phyloP scores from a whole-genome alignment of 35 echinoderm and acorn worm species.

The Hemicentrotus pulcherrimus region DNA sequence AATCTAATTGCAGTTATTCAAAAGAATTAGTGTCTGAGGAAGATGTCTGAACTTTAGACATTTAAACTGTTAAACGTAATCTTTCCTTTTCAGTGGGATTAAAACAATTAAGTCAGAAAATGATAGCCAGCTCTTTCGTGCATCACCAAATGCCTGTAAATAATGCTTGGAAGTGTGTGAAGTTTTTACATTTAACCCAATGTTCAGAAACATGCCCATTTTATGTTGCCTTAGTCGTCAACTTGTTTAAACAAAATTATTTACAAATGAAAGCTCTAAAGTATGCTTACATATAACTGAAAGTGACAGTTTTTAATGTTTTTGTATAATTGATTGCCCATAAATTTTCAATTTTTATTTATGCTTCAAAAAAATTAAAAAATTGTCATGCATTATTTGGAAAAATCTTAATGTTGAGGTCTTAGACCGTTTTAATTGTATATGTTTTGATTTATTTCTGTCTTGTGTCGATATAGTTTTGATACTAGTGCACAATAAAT shows the following conservation, averaged over 20 bases:
- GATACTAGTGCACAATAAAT: neutral
- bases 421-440: neutral
- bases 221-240: neutral
- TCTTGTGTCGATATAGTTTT: neutral
- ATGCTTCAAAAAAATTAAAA: neutral
- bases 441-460: neutral
- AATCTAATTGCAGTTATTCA: neutral
- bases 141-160: neutral
- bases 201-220: neutral
- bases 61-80: too few relatives aligned
- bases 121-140: neutral
- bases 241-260: neutral
- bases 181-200: neutral
- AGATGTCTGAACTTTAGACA: too few relatives aligned
- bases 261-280: neutral
- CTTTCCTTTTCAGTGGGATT: neutral
- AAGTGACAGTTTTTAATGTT: neutral
- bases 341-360: neutral
- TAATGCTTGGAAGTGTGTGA: neutral
- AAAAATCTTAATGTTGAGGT: neutral
- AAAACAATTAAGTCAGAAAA: neutral
- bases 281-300: neutral
- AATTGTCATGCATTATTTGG: neutral
- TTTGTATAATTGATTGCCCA: neutral
- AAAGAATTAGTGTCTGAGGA: too few relatives aligned